Percentiles rank a stretch among this genome's conserved stretches.
Evolutionary conservation across 2,113 vertebrate species (phyloP).

Genomic region (Alligator mississippiensis): DNA sequence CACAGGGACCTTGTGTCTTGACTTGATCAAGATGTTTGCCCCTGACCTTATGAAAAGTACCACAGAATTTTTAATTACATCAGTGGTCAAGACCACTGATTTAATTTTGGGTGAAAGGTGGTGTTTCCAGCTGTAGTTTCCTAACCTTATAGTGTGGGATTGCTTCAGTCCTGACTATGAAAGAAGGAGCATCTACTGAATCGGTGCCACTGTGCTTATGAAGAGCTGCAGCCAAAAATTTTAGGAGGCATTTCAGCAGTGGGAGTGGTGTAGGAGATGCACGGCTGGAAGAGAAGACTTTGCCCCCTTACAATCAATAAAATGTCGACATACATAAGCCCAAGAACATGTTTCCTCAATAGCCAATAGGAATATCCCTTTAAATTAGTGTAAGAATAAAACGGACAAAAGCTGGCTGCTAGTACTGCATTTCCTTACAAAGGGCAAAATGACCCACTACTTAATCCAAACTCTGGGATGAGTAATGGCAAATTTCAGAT

Average conservation of each 20-base stretch:
- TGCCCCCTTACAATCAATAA: neutral
- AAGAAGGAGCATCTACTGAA: neutral
- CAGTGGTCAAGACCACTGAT: fast-evolving
- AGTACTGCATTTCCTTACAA: neutral
- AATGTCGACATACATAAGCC: fast-evolving
- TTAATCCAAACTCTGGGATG: neutral
- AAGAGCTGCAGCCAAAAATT: neutral
- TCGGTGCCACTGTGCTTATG: neutral
- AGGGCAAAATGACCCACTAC: neutral
- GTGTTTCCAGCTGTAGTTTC: neutral
- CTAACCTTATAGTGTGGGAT: neutral
- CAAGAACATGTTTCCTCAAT: neutral
- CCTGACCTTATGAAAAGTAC: neutral
- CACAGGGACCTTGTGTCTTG: no score
- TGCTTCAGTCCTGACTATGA: neutral
- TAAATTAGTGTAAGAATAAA: neutral
- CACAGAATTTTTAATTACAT: neutral
- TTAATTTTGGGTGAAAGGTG: neutral
- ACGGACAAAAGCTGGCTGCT: fast-evolving
- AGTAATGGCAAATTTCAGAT: fast-evolving
- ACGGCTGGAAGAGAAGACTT: neutral
- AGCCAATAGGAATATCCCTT: neutral
- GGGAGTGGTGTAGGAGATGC: neutral
- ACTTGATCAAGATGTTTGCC: neutral
- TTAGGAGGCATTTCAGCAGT: neutral